Percentiles rank a stretch among this genome's conserved stretches.
These are phyloP conservation scores for Diachrysia chrysitis DNA, from an alignment of 2,888 invertebrate genomes.

Conservation along the genomic window DNA sequence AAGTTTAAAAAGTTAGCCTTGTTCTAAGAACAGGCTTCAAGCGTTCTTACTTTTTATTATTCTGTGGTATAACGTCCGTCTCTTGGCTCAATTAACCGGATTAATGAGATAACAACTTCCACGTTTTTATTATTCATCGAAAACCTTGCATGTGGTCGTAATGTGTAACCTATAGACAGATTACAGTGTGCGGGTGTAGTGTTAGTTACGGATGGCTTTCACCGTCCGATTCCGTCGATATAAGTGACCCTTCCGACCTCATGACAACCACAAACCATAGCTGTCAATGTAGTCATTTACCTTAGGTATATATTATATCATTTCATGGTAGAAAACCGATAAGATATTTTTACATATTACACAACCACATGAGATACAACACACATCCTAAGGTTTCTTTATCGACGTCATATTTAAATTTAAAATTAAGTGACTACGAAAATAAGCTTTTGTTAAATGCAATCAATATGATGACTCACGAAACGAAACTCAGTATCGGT, in stretches of 20 bases:
- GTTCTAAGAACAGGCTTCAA: neutral
- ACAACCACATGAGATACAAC: constrained; percentile 15
- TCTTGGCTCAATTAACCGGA: constrained; percentile 50
- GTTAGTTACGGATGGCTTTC: constrained; percentile 63
- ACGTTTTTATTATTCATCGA: constrained; percentile 59
- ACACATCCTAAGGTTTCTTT: constrained; percentile 9
- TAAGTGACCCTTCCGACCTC: constrained; percentile 65
- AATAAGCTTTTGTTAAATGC: constrained; percentile 9
- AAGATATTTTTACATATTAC: constrained; percentile 30
- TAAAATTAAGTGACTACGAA: constrained; percentile 8
- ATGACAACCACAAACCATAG: constrained; percentile 43
- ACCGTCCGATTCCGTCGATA: constrained; percentile 43
- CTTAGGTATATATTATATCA: constrained; percentile 37
- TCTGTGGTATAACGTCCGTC: neutral
- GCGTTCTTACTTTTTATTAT: no score
- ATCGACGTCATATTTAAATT: constrained; percentile 5
- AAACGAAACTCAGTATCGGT: constrained; percentile 58
- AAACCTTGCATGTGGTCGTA: constrained; percentile 50
- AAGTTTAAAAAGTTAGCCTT: neutral
- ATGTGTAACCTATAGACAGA: constrained; percentile 26
- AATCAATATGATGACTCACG: constrained; percentile 45
- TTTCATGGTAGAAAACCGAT: constrained; percentile 28
- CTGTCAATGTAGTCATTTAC: constrained; percentile 39
- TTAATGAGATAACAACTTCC: constrained; percentile 62
- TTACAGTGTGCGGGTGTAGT: constrained; percentile 34